Conservation (phyloP, 2,113 vertebrate genomes). For the Hystrix cristata region DNA sequence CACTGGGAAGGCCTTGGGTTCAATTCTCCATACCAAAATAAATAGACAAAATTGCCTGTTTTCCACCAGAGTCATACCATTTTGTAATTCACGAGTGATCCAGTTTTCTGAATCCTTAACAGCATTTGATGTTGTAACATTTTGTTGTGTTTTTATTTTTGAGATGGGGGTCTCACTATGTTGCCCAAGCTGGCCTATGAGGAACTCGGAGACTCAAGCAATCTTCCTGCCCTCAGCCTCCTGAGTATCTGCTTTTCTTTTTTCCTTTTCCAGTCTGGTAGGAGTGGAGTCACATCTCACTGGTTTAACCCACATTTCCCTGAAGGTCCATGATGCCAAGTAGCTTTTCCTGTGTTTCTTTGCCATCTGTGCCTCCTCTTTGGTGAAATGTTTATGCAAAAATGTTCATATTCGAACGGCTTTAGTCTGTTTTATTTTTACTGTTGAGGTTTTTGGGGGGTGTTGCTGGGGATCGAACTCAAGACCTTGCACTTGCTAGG, state of each 20-base stretch:
- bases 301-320: not conserved
- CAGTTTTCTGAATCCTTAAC: not conserved
- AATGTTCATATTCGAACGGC: not conserved
- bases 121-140: no score
- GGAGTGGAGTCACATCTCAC: accelerated
- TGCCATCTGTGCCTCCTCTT: not conserved
- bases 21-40: not conserved
- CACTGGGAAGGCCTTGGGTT: not conserved
- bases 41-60: not conserved
- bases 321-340: accelerated
- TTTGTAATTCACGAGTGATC: not conserved
- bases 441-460: not conserved
- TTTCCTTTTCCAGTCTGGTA: not conserved
- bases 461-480: no score
- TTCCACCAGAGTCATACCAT: no score
- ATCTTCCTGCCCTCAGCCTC: not conserved
- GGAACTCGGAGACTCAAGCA: not conserved
- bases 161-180: not conserved
- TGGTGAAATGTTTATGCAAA: not conserved
- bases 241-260: not conserved
- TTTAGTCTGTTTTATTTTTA: not conserved
- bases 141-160: not conserved
- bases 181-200: not conserved
- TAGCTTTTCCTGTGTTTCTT: not conserved
- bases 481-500: no score